phyloP scores from a whole-genome alignment of 2,113 vertebrate species.

The Cololabis saira region DNA sequence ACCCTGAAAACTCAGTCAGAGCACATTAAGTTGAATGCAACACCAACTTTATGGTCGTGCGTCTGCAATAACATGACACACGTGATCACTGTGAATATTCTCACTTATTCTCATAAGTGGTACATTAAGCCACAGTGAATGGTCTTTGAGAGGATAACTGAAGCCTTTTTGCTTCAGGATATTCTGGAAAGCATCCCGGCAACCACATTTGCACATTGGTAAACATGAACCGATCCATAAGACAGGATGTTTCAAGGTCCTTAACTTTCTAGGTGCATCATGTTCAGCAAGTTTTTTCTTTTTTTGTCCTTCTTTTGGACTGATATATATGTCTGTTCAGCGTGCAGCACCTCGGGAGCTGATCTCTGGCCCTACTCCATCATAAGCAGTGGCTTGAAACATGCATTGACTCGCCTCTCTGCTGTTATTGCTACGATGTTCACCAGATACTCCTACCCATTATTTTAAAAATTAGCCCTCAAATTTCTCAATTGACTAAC shows the following conservation, averaged over 20 bases:
- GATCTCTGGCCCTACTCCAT: slow-evolving; percentile 30
- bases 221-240: slow-evolving; percentile 11
- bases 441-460: not conserved
- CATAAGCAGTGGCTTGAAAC: slow-evolving; percentile 27
- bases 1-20: not conserved
- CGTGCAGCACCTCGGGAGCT: slow-evolving; percentile 26
- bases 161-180: not conserved
- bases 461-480: not conserved
- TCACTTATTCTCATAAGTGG: not conserved
- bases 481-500: too few relatives aligned
- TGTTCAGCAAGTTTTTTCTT: not conserved
- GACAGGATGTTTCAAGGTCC: slow-evolving; percentile 10
- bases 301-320: not conserved
- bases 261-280: not conserved
- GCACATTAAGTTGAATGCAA: not conserved
- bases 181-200: not conserved
- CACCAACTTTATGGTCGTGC: not conserved
- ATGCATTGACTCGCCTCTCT: slow-evolving; percentile 22
- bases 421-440: slow-evolving; percentile 45
- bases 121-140: not conserved
- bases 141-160: not conserved
- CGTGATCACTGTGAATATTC: slow-evolving; percentile 1
- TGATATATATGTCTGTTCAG: slow-evolving; percentile 33
- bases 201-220: not conserved
- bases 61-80: not conserved